These are phyloP conservation scores for Rhineura floridana DNA, from an alignment of 2,113 vertebrate species.

Conservation along the genomic window DNA sequence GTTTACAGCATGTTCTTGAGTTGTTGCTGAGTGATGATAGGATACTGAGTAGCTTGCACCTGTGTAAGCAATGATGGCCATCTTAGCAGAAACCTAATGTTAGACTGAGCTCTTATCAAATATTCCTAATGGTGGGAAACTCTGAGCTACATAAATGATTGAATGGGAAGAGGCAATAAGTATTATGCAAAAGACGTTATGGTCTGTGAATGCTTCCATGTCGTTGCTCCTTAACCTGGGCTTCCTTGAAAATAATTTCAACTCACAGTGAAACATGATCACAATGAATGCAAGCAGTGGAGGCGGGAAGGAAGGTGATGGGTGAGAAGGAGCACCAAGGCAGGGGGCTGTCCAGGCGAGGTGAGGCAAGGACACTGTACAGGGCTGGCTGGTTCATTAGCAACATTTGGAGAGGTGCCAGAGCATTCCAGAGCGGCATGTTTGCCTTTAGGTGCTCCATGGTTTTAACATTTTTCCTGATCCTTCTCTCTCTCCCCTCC, in stretches of 20 bases:
- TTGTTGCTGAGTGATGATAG: no score
- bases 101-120: neutral
- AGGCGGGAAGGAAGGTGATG: neutral
- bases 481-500: rapidly evolving
- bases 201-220: neutral
- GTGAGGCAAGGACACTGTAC: slow-evolving; percentile 41
- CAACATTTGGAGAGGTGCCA: slow-evolving; percentile 60
- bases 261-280: slow-evolving; percentile 35
- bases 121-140: rapidly evolving
- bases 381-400: slow-evolving; percentile 69
- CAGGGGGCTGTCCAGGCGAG: slow-evolving; percentile 24
- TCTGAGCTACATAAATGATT: neutral
- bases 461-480: slow-evolving; percentile 24
- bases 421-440: slow-evolving; percentile 47
- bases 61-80: neutral
- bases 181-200: neutral
- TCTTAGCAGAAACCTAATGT: neutral
- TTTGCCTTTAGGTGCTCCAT: slow-evolving; percentile 54
- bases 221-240: neutral
- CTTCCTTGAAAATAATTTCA: slow-evolving; percentile 34
- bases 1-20: neutral
- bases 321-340: neutral
- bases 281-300: slow-evolving; percentile 36
- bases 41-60: neutral
- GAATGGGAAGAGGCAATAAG: slow-evolving; percentile 20